Percentiles rank a stretch among this genome's conserved stretches.
Conservation (phyloP, 2,888 invertebrate genomes). For the Phortica okadai region DNA sequence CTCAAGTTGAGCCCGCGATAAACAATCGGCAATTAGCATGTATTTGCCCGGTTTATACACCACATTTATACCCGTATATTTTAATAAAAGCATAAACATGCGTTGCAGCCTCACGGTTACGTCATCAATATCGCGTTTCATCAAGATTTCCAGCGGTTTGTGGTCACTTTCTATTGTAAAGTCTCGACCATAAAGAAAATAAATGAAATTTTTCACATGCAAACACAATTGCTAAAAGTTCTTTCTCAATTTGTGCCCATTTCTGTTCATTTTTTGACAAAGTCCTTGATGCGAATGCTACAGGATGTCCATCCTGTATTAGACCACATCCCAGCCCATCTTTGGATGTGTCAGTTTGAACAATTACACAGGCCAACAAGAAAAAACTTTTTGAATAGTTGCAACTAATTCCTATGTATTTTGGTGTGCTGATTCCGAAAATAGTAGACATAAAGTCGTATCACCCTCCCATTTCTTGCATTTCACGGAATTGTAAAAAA, state of each 20-base stretch:
- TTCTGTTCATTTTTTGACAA: background rate
- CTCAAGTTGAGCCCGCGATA: conserved; percentile 48
- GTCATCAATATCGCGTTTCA: conserved; percentile 61
- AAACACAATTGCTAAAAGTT: no score
- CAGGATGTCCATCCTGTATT: background rate
- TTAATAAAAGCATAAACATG: conserved; percentile 60
- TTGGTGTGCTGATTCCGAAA: no score
- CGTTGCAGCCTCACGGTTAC: conserved; percentile 60
- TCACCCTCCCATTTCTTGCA: no score
- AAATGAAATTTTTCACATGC: conserved; percentile 46
- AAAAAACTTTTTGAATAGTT: no score
- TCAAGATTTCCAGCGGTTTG: conserved; percentile 63
- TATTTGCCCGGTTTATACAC: conserved; percentile 55
- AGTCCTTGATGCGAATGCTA: background rate
- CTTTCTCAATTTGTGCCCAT: background rate
- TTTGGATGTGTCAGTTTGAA: conserved; percentile 53
- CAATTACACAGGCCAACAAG: no score
- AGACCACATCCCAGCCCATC: background rate
- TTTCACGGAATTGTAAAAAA: no score
- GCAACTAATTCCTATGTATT: no score
- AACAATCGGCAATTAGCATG: conserved; percentile 46
- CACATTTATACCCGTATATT: conserved; percentile 50
- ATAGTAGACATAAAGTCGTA: no score
- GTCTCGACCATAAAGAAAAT: conserved; percentile 58
- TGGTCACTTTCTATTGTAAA: conserved; percentile 62